Evolutionary conservation across 2,797 vertebrate genomes (phyloP), one percentile per base, ranked within the genome.

Genomic region (Fistularia tabacaria): DNA sequence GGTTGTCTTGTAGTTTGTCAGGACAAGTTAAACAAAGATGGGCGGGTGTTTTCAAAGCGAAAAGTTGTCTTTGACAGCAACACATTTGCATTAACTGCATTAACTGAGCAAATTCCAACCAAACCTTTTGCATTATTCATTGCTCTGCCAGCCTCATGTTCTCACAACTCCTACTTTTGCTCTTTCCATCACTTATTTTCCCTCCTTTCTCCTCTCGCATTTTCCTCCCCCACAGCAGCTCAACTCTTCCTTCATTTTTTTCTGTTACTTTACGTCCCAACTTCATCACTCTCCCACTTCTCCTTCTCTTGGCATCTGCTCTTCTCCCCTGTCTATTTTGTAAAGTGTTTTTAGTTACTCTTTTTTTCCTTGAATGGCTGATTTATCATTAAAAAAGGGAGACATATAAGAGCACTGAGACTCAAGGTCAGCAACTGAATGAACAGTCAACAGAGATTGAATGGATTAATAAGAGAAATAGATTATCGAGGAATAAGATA

Each of bases 61-160:
- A 82, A 77, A 83, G 79, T 86, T 80, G 76, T 87, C 76, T 69
- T 70, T 81, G 81, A 87, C 83, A 87, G 85, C 85, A 81, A 83
- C 73, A 40, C 81, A 62, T 85, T 87, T 77, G 72, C 77, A 64
- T 88, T 84, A 84, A 84, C 86, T 73, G 9, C 7, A 13, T 43
- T 39, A 2, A 25, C 73, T 71, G 67, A 82, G 61, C 64, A 71
- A 85, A 89, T 89, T 87, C 84, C 86, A 76, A 86, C 83, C 82
- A 77, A 60, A 79, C 80, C 80, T 65, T 80, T 74, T 82, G 82
- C 76, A 83, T 87, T 83, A 79, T 72, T 76, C 65, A 12, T 58
- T 74, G 59, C 69, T 77, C 74, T 55, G 54, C 73, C 75, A 78
- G 69, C 73, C 73, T 82, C 81, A 77, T 74, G 64, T 85, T 86